These are phyloP conservation scores for Tachystola acroxantha DNA, from an alignment of 2,888 invertebrate genomes.

Conservation along the genomic window DNA sequence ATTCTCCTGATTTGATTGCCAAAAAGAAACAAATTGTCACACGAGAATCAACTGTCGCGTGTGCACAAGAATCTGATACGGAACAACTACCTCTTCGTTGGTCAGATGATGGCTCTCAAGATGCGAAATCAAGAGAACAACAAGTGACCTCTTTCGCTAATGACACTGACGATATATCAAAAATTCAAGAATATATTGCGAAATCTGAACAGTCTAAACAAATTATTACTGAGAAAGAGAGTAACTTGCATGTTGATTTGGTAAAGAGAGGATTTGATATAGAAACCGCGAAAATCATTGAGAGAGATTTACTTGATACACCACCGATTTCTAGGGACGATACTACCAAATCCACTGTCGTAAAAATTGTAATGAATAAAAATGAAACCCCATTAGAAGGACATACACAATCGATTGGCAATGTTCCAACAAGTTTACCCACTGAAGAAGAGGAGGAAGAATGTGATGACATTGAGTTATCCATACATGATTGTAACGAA, in stretches of 20 bases:
- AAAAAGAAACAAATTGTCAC: conserved; percentile 20
- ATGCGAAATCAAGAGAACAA: conserved; percentile 32
- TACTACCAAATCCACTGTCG: conserved; percentile 3
- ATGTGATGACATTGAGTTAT: conserved; percentile 50
- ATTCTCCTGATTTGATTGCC: conserved; percentile 36
- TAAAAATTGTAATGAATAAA: conserved; percentile 16
- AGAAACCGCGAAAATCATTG: conserved; percentile 66
- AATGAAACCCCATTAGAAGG: conserved; percentile 20
- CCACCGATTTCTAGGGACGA: conserved; percentile 26
- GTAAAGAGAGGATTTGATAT: conserved; percentile 64
- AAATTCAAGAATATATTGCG: conserved; percentile 61
- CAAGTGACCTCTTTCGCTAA: conserved; percentile 17
- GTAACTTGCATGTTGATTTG: conserved; percentile 52
- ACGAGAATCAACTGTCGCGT: conserved; percentile 17
- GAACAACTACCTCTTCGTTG: conserved; percentile 52
- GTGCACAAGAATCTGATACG: conserved; percentile 46
- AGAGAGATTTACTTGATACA: conserved; percentile 59
- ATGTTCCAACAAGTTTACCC: conserved; percentile 25
- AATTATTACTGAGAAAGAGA: conserved; percentile 21
- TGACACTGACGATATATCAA: conserved; percentile 55
- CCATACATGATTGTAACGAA: conserved; percentile 50
- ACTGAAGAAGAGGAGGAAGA: conserved; percentile 38
- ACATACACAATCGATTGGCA: conserved; percentile 22
- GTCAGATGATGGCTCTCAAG: conserved; percentile 66
- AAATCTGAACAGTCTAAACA: conserved; percentile 25